Conservation (phyloP, 2,888 invertebrate genomes). For the Drosophila demipolita region DNA sequence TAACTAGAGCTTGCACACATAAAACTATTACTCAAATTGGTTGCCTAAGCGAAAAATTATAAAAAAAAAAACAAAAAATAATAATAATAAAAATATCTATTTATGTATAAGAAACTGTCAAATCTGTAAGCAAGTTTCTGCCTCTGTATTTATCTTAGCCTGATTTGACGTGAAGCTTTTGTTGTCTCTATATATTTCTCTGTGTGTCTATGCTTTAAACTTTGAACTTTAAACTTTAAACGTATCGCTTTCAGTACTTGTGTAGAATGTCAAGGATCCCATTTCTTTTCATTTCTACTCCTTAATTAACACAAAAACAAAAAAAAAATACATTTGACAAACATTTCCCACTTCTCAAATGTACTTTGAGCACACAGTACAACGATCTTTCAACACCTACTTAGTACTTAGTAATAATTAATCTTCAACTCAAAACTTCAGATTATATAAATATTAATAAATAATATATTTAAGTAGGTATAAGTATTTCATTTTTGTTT, state of each 20-base stretch:
- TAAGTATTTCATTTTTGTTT: constrained; percentile 40
- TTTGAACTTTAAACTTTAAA: constrained; percentile 1
- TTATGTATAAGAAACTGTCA: constrained; percentile 4
- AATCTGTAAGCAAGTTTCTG: constrained; percentile 30
- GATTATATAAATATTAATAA: constrained; percentile 4
- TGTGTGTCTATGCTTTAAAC: constrained; percentile 38
- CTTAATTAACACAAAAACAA: constrained; percentile 10
- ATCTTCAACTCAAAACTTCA: constrained; percentile 6
- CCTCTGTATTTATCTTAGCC: constrained; percentile 58
- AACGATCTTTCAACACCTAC: constrained; percentile 45
- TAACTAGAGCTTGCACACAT: constrained; percentile 53
- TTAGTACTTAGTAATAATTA: constrained; percentile 25
- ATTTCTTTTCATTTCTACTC: constrained; percentile 8
- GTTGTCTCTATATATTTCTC: constrained; percentile 74
- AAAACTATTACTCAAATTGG: constrained; percentile 39
- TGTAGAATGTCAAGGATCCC: constrained; percentile 38
- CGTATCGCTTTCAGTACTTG: constrained; percentile 43
- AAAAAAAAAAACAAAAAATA: background rate
- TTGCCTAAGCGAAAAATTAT: constrained; percentile 25
- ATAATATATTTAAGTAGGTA: constrained; percentile 24
- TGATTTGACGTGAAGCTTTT: constrained; percentile 83
- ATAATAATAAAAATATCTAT: background rate
- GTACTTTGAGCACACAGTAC: constrained; percentile 59
- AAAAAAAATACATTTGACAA: constrained; percentile 7
- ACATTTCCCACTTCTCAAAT: constrained; percentile 28